Conservation (phyloP, 2,888 invertebrate species). For the Ochlodes sylvanus region DNA sequence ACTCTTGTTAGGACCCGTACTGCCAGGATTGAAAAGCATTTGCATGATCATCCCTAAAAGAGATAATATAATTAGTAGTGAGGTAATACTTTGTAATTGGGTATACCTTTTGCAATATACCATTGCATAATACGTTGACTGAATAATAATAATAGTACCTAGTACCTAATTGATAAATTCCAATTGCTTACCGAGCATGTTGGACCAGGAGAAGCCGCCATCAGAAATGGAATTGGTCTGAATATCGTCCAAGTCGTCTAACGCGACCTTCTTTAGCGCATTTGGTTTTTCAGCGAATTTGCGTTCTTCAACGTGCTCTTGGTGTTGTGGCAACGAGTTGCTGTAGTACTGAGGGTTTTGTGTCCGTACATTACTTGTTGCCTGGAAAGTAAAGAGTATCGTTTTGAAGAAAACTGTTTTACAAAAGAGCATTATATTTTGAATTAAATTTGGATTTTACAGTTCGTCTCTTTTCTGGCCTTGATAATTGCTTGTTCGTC, state of each 20-base stretch:
- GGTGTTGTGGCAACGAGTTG: conserved; percentile 68
- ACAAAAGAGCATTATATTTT: background rate
- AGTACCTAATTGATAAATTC: no score
- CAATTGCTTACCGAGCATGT: conserved; percentile 87
- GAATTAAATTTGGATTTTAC: no score
- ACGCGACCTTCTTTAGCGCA: conserved; percentile 93
- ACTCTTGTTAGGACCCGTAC: conserved; percentile 91
- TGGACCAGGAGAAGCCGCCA: conserved; percentile 94
- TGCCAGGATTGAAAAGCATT: conserved; percentile 91
- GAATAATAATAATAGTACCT: no score
- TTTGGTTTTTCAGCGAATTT: conserved; percentile 96
- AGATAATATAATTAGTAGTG: background rate
- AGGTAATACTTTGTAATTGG: background rate
- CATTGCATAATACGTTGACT: no score
- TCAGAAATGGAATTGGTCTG: conserved; percentile 92
- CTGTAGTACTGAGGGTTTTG: conserved; percentile 80
- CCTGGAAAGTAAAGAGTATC: conserved; percentile 58
- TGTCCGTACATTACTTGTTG: conserved; percentile 76
- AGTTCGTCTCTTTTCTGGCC: no score
- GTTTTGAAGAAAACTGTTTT: background rate
- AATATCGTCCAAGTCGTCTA: conserved; percentile 92
- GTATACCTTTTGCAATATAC: no score
- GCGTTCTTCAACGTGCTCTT: conserved; percentile 84
- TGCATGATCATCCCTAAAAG: conserved; percentile 91
- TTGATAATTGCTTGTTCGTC: background rate